Percentiles rank a stretch among this genome's conserved stretches.
phyloP scores from a whole-genome alignment of 2,888 invertebrate genomes.

The Rambutsinella grinnellia region DNA sequence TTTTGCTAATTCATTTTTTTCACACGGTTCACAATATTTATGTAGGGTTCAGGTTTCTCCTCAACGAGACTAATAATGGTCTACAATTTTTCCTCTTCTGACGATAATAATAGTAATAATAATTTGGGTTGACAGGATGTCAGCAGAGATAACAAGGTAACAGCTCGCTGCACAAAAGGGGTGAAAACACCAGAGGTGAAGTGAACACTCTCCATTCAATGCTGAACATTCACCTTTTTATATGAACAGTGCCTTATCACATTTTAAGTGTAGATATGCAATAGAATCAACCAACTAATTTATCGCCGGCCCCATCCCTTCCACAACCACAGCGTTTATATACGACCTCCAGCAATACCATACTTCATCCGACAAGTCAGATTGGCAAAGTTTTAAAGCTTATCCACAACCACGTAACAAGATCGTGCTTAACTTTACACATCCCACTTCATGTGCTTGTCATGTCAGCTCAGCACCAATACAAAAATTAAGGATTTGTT shows the following conservation, averaged over 20 bases:
- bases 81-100: no score
- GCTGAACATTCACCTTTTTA: slow-evolving; percentile 21
- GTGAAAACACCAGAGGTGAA: slow-evolving; percentile 35
- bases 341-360: slow-evolving; percentile 51
- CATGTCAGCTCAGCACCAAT: slow-evolving; percentile 40
- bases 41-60: no score
- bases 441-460: slow-evolving; percentile 36
- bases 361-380: slow-evolving; percentile 41
- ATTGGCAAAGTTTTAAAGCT: slow-evolving; percentile 9
- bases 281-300: no score
- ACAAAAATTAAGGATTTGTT: slow-evolving; percentile 39
- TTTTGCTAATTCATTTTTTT: no score
- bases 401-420: slow-evolving; percentile 2
- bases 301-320: slow-evolving; percentile 26
- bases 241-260: slow-evolving; percentile 3
- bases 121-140: slow-evolving; percentile 63
- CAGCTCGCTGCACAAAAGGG: slow-evolving; percentile 44
- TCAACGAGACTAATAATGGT: no score
- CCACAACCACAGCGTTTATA: slow-evolving; percentile 9
- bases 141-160: slow-evolving; percentile 62
- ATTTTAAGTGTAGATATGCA: no score
- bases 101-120: slow-evolving; percentile 51
- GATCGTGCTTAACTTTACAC: neutral
- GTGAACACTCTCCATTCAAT: slow-evolving; percentile 15
- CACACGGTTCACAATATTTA: no score